A percentile compares a stretch with the other conserved stretches of the same genome.
phyloP scores from a whole-genome alignment of 2,888 invertebrate genomes.

The Thelaira solivaga region DNA sequence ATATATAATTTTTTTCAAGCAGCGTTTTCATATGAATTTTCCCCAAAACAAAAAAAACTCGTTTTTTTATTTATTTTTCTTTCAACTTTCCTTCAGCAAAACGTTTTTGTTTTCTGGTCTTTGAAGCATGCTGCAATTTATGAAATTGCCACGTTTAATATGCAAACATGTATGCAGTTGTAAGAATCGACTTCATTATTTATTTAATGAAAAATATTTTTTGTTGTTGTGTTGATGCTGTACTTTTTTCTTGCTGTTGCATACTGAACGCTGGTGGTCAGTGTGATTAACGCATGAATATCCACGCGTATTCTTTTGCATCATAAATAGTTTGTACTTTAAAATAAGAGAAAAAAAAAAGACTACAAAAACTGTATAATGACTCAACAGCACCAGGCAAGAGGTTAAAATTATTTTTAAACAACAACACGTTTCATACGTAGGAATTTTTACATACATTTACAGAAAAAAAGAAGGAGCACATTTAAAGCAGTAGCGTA shows the following conservation, averaged over 20 bases:
- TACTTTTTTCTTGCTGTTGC: neutral
- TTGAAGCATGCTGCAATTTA: conserved; percentile 45
- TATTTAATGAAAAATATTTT: conserved; percentile 56
- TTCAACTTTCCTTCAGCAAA: neutral
- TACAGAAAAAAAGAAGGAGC: neutral
- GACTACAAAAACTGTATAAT: conserved; percentile 28
- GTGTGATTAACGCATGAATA: conserved; percentile 57
- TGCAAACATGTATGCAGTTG: conserved; percentile 36
- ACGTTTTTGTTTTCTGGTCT: neutral
- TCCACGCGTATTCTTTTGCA: conserved; percentile 27
- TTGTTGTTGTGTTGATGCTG: neutral
- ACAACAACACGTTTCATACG: conserved; percentile 45
- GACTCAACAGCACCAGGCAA: conserved; percentile 34
- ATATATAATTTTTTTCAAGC: neutral
- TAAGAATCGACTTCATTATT: conserved; percentile 60
- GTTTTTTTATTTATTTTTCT: neutral
- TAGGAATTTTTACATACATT: conserved; percentile 19
- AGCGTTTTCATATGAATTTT: conserved; percentile 18
- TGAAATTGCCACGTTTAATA: conserved; percentile 60
- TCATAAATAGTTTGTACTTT: conserved; percentile 31
- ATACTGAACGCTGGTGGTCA: conserved; percentile 33
- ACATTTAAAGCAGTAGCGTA: neutral
- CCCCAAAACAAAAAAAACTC: neutral
- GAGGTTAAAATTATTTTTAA: conserved; percentile 32
- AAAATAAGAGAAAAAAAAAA: neutral